A percentile compares a stretch with the other conserved stretches of the same genome.
Evolutionary conservation across 1,140 invertebrate species (phyloP).

Genomic region (Drosophila rufa): DNA sequence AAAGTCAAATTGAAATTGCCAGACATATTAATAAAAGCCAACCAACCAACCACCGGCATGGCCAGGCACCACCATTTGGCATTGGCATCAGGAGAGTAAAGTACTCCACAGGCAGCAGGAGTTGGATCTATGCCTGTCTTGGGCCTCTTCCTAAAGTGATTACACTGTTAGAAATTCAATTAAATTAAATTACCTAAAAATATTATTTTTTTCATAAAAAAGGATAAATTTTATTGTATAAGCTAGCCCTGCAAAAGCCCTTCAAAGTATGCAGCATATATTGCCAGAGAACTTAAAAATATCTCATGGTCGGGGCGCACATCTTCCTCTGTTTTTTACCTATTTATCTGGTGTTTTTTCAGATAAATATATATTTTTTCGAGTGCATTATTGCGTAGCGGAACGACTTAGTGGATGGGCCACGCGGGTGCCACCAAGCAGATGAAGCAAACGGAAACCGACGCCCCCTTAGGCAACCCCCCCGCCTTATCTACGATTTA

Average conservation of each 20-base stretch:
- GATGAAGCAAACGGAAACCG: slow-evolving; percentile 10
- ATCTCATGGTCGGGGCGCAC: neutral
- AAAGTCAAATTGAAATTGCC: slow-evolving; percentile 84
- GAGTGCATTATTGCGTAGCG: slow-evolving; percentile 49
- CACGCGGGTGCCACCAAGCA: slow-evolving; percentile 61
- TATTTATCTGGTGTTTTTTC: neutral
- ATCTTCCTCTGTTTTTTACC: neutral
- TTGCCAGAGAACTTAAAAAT: neutral
- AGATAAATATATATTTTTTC: neutral
- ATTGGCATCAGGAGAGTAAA: slow-evolving; percentile 1
- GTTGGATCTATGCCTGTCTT: slow-evolving; percentile 30
- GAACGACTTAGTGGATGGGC: slow-evolving; percentile 56
- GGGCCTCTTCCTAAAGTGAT: slow-evolving; percentile 9
- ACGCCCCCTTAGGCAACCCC: slow-evolving; percentile 36
- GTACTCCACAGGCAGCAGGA: slow-evolving; percentile 2
- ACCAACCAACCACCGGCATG: slow-evolving; percentile 43
- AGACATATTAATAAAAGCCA: slow-evolving; percentile 82
- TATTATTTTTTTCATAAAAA: no score
- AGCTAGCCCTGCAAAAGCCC: neutral
- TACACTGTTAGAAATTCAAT: slow-evolving; percentile 2
- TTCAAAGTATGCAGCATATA: neutral
- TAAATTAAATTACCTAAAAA: no score
- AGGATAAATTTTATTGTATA: no score
- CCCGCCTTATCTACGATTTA: slow-evolving; percentile 3
- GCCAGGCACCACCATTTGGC: slow-evolving; percentile 28